Evolutionary conservation across 2,797 vertebrate species (phyloP), one percentile per base, ranked within the genome.

Genomic region (Hybognathus amarus): DNA sequence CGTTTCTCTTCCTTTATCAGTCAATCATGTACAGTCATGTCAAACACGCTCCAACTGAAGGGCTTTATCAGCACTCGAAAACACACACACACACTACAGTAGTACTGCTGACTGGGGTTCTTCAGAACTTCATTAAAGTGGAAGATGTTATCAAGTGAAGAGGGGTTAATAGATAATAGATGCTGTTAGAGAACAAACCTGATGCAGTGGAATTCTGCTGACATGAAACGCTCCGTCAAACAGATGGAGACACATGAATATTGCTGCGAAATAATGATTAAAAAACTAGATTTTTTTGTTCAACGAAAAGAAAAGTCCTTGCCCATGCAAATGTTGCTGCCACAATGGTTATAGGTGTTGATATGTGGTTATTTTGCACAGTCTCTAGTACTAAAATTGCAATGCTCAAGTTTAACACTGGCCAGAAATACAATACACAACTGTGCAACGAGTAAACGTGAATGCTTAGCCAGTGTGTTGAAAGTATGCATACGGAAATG

Each of bases 21-120:
- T 80, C 54, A 63, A 1, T 71, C 67, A 20, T 80, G 67, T 70
- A 47, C 79, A 71, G 36, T 59, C 66, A 56, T 27, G 52, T 71
- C 79, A 80, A 24, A 77, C 38, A 47, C 30, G 18, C 40, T 45
- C 24, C 18, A 18, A 24, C 24, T 36, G n/a, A 71, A 61, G 68
- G 50, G 4, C 45, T 69, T 71, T 36, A 42, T 70, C 38, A 8
- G 24, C 59, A 50, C 42, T 13, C 1, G 0, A 80, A 56, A 27
- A 50, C 66, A 30, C 15, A 33, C 66, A 30, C 15, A 33, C 70
- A 73, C 69, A 71, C 24, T 61, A 45, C 36, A 36, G 36, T 36
- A 36, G 36, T 0, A 24, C 10, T 20, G 15, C 33, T 20, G 36
- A 5, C 66, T 18, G n/a, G 15, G n/a, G 56, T 79, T 69, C 36